Conservation (phyloP, 2,888 invertebrate species). For the Ophion ventricosus region DNA sequence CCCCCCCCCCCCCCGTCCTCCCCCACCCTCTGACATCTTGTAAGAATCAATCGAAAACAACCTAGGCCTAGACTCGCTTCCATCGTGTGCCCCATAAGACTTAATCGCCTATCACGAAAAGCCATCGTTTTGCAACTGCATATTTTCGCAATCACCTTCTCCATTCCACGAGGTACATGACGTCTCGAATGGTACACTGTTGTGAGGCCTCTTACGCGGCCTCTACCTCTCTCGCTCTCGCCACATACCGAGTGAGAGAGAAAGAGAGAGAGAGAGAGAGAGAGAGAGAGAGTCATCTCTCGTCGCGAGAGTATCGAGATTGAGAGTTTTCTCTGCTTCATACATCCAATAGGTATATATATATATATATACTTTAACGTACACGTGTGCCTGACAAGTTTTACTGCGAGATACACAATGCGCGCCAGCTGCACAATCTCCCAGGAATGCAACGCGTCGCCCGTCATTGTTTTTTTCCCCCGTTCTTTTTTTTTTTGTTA, state of each 20-base stretch:
- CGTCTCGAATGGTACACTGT: slow-evolving; percentile 48
- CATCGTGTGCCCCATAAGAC: slow-evolving; percentile 24
- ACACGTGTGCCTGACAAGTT: slow-evolving; percentile 27
- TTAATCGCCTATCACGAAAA: slow-evolving; percentile 40
- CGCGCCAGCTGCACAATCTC: slow-evolving; percentile 63
- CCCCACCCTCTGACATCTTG: slow-evolving; percentile 17
- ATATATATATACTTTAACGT: too few species aligned
- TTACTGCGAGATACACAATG: slow-evolving; percentile 37
- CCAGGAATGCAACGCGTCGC: slow-evolving; percentile 50
- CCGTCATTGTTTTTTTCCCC: background rate
- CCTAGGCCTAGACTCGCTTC: slow-evolving; percentile 68
- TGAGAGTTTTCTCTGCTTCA: slow-evolving; percentile 57
- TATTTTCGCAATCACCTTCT: slow-evolving; percentile 74
- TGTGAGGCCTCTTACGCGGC: slow-evolving; percentile 39
- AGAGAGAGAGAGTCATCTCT: slow-evolving; percentile 28
- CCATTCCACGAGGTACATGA: slow-evolving; percentile 67
- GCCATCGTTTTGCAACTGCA: slow-evolving; percentile 72
- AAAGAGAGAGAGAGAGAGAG: too few species aligned
- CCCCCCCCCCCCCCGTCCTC: too few species aligned
- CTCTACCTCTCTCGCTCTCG: background rate
- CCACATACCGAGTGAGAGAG: too few species aligned
- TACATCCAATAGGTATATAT: too few species aligned
- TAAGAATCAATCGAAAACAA: slow-evolving; percentile 62
- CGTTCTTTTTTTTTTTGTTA: background rate
- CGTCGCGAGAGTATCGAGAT: slow-evolving; percentile 49